Conservation (phyloP, 2,888 invertebrate genomes). For the Nasonovia ribisnigri region DNA sequence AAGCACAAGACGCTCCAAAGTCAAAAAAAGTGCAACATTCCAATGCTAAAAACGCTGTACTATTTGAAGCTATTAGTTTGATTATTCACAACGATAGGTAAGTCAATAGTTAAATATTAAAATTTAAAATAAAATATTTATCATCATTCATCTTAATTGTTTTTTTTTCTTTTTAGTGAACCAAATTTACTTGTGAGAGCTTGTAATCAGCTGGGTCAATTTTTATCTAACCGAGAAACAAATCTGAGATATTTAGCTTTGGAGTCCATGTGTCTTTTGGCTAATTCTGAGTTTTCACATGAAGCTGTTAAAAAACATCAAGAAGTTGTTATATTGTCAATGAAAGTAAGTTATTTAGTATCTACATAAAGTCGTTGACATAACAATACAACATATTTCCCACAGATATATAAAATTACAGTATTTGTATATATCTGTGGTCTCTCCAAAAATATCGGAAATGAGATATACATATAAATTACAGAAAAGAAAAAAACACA, state of each 20-base stretch:
- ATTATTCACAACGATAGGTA: slow-evolving; percentile 97
- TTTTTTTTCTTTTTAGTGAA: slow-evolving; percentile 76
- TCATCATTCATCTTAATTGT: not conserved
- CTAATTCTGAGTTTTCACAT: slow-evolving; percentile 99
- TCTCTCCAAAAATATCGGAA: no score
- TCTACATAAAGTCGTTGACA: not conserved
- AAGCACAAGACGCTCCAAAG: slow-evolving; percentile 99
- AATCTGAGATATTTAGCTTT: slow-evolving; percentile 97
- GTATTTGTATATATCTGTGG: no score
- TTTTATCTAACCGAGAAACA: slow-evolving; percentile 96
- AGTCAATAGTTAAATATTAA: slow-evolving; percentile 35
- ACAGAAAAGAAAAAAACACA: no score
- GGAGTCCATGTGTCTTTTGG: slow-evolving; percentile 99
- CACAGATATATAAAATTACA: no score
- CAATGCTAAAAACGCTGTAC: slow-evolving; percentile 99
- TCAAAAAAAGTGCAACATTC: slow-evolving; percentile 99
- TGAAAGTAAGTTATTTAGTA: slow-evolving; percentile 77
- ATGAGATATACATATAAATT: no score
- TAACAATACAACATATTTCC: no score
- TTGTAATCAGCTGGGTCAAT: slow-evolving; percentile 98
- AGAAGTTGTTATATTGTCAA: slow-evolving; percentile 97
- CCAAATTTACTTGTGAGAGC: slow-evolving; percentile 96
- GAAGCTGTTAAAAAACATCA: slow-evolving; percentile 99
- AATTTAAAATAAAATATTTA: slow-evolving; percentile 16
- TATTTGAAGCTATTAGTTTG: slow-evolving; percentile 99